Base-by-base conservation (phyloP, 2,888 invertebrate genomes). In the Phasia obesa region DNA sequence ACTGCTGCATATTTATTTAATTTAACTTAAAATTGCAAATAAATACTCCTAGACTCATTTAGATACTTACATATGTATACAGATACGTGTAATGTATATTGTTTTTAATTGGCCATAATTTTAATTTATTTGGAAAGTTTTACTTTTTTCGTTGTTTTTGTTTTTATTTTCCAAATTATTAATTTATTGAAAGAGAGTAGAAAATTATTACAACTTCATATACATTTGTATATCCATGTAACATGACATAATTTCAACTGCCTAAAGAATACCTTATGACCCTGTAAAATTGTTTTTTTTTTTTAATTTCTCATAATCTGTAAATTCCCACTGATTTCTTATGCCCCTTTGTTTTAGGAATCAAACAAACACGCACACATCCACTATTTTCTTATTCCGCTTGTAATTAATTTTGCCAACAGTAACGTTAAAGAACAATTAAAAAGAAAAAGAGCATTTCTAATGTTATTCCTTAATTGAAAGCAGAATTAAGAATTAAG, bases 51-150 rank as follows among this genome's bases (percentile, higher is more conserved):
- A 53, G 11, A 74, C n/a, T n/a, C n/a, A 13, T 62, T 25, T 9
- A 44, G 13, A 15, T 51, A 25, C 51, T 15, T 23, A 55, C 38
- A 13, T 13, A 9, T 13, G 38, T 27, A 38, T 38, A 38, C 11
- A 38, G 5, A 9, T 13, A 3, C n/a, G n/a, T 42, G 4, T 35
- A 35, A 49, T 31, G 27, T 79, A 55, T 62, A 57, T 47, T 47
- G 31, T 59, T 75, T 57, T 83, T 83, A 76, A 83, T 83, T 83
- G 75, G 53, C 55, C 60, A 83, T 35, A 35, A 13, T 42, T 38
- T 3, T 75, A 74, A 78, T 65, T 83, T 83, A 71, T 71, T 79
- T 79, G 83, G 83, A 83, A 83, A 83, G 83, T 83, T 83, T 79
- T 79, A 75, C 71, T 79, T 75, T 83, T 78, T 65, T 75, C n/a